These are phyloP conservation scores for Microplitis mediator DNA, from an alignment of 1,140 invertebrate genomes.

Conservation along the genomic window DNA sequence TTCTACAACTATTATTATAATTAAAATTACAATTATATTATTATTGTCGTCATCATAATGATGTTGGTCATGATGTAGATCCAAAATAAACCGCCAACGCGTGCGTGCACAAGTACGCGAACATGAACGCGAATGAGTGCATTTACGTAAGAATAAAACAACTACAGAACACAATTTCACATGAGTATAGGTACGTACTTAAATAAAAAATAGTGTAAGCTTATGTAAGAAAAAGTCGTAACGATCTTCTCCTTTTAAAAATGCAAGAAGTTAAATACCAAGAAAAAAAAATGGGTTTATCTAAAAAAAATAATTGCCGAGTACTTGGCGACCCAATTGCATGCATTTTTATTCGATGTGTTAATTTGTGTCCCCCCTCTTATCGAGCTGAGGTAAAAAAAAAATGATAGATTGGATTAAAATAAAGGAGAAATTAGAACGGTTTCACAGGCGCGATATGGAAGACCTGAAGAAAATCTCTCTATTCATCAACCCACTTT, in stretches of 20 bases:
- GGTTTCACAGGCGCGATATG: background rate
- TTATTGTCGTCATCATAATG: background rate
- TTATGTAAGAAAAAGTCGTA: background rate
- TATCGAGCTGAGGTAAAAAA: background rate
- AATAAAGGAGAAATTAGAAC: conserved; percentile 3
- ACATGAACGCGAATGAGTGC: background rate
- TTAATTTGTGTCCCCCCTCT: background rate
- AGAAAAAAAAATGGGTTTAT: background rate
- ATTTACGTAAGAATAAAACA: conserved; percentile 15
- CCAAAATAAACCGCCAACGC: conserved; percentile 8
- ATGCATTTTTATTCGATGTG: background rate
- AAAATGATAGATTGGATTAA: background rate
- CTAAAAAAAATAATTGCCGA: background rate
- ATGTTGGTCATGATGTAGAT: background rate
- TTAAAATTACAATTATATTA: no score
- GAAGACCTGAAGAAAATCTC: background rate
- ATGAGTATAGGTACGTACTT: background rate
- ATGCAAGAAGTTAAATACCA: background rate
- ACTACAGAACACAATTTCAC: background rate
- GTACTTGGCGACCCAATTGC: background rate
- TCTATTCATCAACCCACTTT: conserved; percentile 13
- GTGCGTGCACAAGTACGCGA: conserved; percentile 3
- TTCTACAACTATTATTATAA: no score
- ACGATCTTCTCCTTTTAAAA: background rate
- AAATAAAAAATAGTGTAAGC: background rate